phyloP scores from a whole-genome alignment of 2,797 vertebrate species.

The Platalea minor region DNA sequence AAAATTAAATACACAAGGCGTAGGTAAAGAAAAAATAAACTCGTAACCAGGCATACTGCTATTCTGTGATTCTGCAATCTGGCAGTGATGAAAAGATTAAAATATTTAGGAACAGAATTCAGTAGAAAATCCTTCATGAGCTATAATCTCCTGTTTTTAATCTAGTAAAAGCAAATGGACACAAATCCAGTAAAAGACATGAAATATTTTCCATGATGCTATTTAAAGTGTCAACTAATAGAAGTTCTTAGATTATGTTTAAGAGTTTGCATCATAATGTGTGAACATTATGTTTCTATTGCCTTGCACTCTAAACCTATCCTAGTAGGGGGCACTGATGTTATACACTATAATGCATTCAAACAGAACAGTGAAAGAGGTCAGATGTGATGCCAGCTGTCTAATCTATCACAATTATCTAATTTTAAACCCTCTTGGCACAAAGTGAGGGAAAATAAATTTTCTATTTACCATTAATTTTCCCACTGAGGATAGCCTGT shows the following conservation, averaged over 20 bases:
- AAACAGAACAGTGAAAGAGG: constrained; percentile 4
- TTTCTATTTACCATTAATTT: constrained; percentile 44
- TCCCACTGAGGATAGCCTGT: neutral
- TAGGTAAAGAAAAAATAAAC: neutral
- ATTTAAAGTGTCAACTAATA: neutral
- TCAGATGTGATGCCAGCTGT: constrained; percentile 33
- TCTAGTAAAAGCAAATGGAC: constrained; percentile 37
- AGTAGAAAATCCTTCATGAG: constrained; percentile 24
- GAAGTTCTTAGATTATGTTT: neutral
- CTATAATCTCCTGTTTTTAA: constrained; percentile 23
- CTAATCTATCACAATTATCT: constrained; percentile 59
- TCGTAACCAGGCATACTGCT: neutral
- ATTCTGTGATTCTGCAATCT: constrained; percentile 8
- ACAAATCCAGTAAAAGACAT: neutral
- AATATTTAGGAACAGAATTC: constrained; percentile 16
- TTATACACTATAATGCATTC: neutral
- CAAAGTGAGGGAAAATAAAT: constrained; percentile 5
- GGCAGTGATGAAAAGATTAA: constrained; percentile 45
- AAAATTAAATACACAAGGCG: neutral
- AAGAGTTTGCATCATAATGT: neutral
- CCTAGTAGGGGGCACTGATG: constrained; percentile 28
- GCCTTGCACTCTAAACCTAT: constrained; percentile 7
- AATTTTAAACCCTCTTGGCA: constrained; percentile 38
- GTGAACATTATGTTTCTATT: neutral
- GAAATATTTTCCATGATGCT: neutral